Evolutionary conservation across 2,888 invertebrate genomes (phyloP).

Genomic region (Pyrrhia umbra): DNA sequence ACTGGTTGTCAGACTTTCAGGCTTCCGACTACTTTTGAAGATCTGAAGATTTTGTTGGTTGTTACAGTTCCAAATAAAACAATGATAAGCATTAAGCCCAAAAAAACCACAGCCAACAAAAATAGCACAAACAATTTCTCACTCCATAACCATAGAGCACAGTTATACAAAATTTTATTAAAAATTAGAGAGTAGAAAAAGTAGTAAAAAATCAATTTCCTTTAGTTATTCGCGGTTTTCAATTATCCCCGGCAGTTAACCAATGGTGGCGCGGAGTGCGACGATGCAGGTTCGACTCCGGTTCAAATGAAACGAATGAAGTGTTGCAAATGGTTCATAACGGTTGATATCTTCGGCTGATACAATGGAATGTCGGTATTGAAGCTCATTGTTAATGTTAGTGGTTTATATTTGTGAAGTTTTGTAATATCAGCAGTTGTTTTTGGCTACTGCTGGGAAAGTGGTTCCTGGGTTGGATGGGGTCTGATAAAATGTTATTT

Average conservation of each 20-base stretch:
- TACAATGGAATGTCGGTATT: slow-evolving; percentile 30
- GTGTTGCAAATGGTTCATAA: slow-evolving; percentile 62
- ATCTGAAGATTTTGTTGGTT: too few species aligned
- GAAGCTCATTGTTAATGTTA: slow-evolving; percentile 22
- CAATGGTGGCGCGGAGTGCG: slow-evolving; percentile 42
- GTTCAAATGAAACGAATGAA: slow-evolving; percentile 58
- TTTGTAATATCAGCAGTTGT: background rate
- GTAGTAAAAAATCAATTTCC: slow-evolving; percentile 50
- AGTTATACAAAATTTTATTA: slow-evolving; percentile 28
- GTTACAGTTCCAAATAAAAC: too few species aligned
- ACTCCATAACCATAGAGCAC: slow-evolving; percentile 16
- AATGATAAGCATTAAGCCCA: too few species aligned
- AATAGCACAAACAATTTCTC: background rate
- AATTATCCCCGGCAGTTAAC: slow-evolving; percentile 52
- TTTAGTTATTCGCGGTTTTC: slow-evolving; percentile 34
- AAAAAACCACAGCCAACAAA: too few species aligned
- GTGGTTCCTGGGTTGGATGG: too few species aligned
- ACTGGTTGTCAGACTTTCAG: too few species aligned
- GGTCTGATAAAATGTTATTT: too few species aligned
- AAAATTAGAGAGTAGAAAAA: slow-evolving; percentile 46
- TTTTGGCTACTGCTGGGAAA: too few species aligned
- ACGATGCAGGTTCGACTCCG: slow-evolving; percentile 41
- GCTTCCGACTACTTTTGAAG: too few species aligned
- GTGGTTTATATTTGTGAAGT: background rate
- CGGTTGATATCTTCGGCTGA: slow-evolving; percentile 47